Evolutionary conservation across 2,113 vertebrate genomes (phyloP).

Genomic region (Scomber japonicus): DNA sequence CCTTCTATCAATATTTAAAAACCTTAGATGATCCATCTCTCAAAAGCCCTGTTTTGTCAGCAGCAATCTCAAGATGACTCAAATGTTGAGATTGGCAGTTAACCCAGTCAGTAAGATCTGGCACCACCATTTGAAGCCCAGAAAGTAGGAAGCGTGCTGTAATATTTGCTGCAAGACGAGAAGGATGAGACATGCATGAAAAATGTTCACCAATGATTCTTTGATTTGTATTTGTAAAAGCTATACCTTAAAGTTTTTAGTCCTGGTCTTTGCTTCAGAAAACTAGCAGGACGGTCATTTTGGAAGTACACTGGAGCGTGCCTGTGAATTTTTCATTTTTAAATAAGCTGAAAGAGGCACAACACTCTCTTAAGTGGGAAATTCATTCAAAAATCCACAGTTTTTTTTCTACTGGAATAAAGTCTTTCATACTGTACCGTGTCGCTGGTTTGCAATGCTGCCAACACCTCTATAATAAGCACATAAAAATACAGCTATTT

Average conservation of each 20-base stretch:
- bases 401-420: neutral
- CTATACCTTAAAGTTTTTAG: neutral
- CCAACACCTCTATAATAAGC: slow-evolving; percentile 19
- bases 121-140: neutral
- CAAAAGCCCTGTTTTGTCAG: neutral
- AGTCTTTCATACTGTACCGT: neutral
- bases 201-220: neutral
- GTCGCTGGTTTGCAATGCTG: slow-evolving; percentile 4
- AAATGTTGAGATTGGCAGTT: slow-evolving; percentile 50
- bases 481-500: neutral
- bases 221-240: neutral
- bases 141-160: neutral
- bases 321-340: neutral
- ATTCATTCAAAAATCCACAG: neutral
- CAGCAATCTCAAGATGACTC: slow-evolving; percentile 9
- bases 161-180: neutral
- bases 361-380: neutral
- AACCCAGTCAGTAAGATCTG: slow-evolving; percentile 54
- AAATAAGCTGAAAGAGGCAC: neutral
- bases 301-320: neutral
- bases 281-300: neutral
- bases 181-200: neutral
- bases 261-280: neutral
- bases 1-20: slow-evolving; percentile 24
- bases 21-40: slow-evolving; percentile 1